Percentiles rank a stretch among this genome's conserved stretches.
Evolutionary conservation across 1,140 invertebrate genomes (phyloP).

Genomic region (Nasonia vitripennis): DNA sequence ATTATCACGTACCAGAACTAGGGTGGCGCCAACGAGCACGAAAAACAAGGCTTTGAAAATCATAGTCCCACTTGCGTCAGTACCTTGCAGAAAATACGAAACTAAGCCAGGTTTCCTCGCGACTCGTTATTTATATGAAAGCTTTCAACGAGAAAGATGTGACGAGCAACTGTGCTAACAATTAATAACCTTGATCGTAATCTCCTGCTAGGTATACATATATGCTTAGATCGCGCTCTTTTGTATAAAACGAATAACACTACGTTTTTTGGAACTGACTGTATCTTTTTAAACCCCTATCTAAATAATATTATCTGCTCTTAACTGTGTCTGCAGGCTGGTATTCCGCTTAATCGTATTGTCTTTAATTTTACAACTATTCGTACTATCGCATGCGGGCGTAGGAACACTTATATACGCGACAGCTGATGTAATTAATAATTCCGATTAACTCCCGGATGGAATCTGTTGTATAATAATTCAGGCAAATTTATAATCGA

Average conservation of each 20-base stretch:
- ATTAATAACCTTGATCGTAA: neutral
- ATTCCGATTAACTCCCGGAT: no score
- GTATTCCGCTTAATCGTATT: neutral
- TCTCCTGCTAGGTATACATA: neutral
- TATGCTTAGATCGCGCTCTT: neutral
- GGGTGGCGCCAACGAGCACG: neutral
- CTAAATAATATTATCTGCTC: neutral
- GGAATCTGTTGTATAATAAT: no score
- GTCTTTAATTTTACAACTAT: neutral
- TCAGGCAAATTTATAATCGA: no score
- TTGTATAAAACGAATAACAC: neutral
- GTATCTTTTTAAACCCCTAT: neutral
- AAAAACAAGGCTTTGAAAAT: neutral
- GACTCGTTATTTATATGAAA: neutral
- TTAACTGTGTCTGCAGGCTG: neutral
- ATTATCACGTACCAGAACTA: neutral
- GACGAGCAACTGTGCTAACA: neutral
- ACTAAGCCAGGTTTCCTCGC: neutral
- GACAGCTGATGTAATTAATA: no score
- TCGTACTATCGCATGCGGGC: no score
- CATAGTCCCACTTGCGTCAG: neutral
- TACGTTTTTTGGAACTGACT: neutral
- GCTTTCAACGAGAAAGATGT: neutral
- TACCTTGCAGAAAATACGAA: neutral
- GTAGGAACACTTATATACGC: no score